Base-by-base conservation (phyloP, 2,888 invertebrate species). In the Trilocha varians region DNA sequence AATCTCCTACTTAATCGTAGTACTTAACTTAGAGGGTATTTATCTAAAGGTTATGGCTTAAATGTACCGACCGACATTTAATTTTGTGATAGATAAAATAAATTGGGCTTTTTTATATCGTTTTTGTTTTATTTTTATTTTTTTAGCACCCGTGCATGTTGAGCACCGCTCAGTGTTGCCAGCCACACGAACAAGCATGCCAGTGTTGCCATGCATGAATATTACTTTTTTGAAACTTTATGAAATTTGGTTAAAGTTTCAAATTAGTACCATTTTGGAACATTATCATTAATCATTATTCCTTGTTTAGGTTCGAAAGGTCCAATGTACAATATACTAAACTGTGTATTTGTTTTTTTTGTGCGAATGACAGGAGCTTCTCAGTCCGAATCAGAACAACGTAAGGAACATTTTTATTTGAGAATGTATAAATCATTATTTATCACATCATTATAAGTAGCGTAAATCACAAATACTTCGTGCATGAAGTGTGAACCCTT, bases 1-100 rank as follows among this genome's bases (percentile, higher is more conserved):
- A 84, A 83, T 83, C 82, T 84, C 80, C 65, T 76, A 78, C 79
- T 82, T 83, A 82, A 75, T 67, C 46, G 59, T 74, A 79, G 83
- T 84, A 84, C 84, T 83, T 82, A 78, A 73, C 61, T 62, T 70
- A 74, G 74, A 71, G 75, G 77, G 45, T 62, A 55, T 60, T 59
- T 65, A 65, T 75, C 70, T 70, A 76, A 74, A 73, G 75, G 73
- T 75, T 58, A 66, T 59, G 71, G 71, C 69, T 64, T 52, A 55
- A 55, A 57, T 68, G 63, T 70, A 71, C 66, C 66, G 57, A 70
- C 58, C 57, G 58, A 62, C 59, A 59, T 57, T 64, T 63, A 57
- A 64, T 71, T 66, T 65, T 77, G 72, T 78, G 67, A 73, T 78
- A 73, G 67, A 67, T 37, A 6, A 9, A 82, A 82, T 79, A 83